Evolutionary conservation across 1,140 invertebrate species (phyloP).

Genomic region (Drosophila setifemur): DNA sequence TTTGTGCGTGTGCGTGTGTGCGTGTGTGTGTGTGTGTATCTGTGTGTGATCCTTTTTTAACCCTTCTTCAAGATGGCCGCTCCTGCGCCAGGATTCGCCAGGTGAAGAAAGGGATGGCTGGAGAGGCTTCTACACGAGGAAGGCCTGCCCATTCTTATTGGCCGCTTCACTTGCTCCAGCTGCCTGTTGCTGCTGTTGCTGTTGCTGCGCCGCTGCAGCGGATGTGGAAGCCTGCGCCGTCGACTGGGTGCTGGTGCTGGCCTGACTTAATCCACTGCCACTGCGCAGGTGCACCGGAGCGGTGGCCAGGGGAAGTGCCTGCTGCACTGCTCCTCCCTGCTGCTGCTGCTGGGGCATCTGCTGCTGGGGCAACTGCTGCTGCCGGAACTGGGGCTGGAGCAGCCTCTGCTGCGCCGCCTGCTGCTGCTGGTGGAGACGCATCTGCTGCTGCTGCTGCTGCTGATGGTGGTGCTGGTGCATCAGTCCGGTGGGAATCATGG

Average conservation of each 20-base stretch:
- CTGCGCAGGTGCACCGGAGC: conserved; percentile 77
- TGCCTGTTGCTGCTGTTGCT: conserved; percentile 51
- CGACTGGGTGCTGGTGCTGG: conserved; percentile 77
- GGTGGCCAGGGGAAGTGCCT: conserved; percentile 25
- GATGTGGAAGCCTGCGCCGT: conserved; percentile 76
- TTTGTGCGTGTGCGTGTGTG: conserved; percentile 15
- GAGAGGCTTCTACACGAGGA: conserved; percentile 70
- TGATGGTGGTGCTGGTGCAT: conserved; percentile 65
- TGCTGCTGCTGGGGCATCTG: conserved; percentile 24
- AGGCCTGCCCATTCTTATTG: conserved; percentile 73
- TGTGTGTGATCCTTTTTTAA: conserved; percentile 10
- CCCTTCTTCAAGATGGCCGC: conserved; percentile 69
- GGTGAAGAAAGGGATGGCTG: conserved; percentile 31
- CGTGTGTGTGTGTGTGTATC: conserved; percentile 12
- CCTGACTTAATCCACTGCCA: conserved; percentile 75
- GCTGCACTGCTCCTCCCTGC: too few relatives aligned
- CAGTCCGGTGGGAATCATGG: conserved; percentile 76
- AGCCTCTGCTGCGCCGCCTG: conserved; percentile 61
- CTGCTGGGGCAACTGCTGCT: conserved; percentile 30
- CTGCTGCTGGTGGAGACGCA: conserved; percentile 67
- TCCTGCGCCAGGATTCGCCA: conserved; percentile 53
- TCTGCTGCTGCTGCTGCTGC: conserved; percentile 58
- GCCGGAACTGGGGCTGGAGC: conserved; percentile 62
- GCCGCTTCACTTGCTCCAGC: conserved; percentile 38
- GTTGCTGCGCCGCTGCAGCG: conserved; percentile 67